Evolutionary conservation across 2,888 invertebrate genomes (phyloP), one percentile per base, ranked within the genome.

Genomic region (Spialia ferax): DNA sequence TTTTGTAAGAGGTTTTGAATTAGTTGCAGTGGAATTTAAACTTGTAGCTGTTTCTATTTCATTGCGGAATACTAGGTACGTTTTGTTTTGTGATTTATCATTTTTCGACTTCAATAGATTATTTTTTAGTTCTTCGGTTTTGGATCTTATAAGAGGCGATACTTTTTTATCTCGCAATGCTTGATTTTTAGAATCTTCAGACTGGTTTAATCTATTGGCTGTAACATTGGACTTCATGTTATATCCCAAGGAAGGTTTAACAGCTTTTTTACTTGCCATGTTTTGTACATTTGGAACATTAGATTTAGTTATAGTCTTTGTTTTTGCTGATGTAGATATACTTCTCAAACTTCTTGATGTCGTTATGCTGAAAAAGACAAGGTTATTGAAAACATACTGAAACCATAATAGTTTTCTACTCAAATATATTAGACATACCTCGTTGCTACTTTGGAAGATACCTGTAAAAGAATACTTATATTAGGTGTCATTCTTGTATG

Each of bases 31-130:
- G 35, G 80, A 73, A 48, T 73, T 73, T 13, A 71, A 38, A 64
- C 70, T 79, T 59, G 73, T 80, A 29, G 79, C 78, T 11, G 77
- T 78, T 65, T 87, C 80, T 15, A 77, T 70, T 70, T 80, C 79
- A 69, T 80, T 84, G 23, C 86, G 80, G 73, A 82, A 87, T 32
- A 93, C 85, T 15, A 84, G 35, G 70, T 85, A 89, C 32, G 74
- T 82, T 26, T 81, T 69, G 60, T 79, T 80, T 60, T 76, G 69
- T 4, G 71, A 71, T 18, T 80, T 69, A 35, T 81, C 74, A 54
- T 76, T 73, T 59, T 75, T 74, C 69, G 85, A 79, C 71, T 83
- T 79, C 2, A 86, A 69, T 54, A 87, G 78, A 71, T 83, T 82
- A 20, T 75, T 77, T 71, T 79, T 80, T 3, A 85, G 76, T 29